These are phyloP conservation scores for Beaufortia kweichowensis DNA, from an alignment of 2,113 vertebrate genomes.

Conservation along the genomic window DNA sequence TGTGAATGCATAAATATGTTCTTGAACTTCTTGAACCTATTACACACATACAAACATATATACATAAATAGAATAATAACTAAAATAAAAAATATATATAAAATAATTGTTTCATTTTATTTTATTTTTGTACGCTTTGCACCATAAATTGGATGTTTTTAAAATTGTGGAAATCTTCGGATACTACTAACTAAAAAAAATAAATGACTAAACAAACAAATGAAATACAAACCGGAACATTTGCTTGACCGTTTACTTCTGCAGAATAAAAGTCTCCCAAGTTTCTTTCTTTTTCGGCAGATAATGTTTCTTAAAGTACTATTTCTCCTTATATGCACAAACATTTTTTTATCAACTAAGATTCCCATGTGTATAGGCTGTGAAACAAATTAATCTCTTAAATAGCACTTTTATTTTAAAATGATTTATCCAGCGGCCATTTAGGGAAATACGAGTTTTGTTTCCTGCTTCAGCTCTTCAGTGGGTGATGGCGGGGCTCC, in stretches of 20 bases:
- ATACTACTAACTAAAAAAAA: neutral
- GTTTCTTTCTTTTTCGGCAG: neutral
- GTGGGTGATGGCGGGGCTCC: conserved; percentile 55
- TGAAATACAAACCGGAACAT: neutral
- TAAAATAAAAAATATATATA: too few species aligned
- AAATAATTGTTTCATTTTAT: too few species aligned
- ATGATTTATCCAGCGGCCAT: neutral
- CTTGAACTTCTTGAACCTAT: too few species aligned
- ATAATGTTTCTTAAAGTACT: neutral
- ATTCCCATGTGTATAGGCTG: too few species aligned
- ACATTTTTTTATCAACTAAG: neutral
- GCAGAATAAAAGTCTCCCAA: neutral
- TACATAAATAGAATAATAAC: too few species aligned
- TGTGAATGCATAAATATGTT: too few species aligned
- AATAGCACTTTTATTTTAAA: conserved; percentile 34
- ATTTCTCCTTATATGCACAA: neutral
- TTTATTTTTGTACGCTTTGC: neutral
- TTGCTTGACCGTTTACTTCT: neutral
- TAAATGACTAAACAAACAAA: neutral
- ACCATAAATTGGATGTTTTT: neutral
- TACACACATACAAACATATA: too few species aligned
- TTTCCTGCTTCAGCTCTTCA: conserved; percentile 27
- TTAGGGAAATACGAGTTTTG: conserved; percentile 14
- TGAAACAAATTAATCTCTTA: neutral
- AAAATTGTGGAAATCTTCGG: neutral